Base-by-base conservation (phyloP, 2,113 vertebrate species). In the Jacana jacana region DNA sequence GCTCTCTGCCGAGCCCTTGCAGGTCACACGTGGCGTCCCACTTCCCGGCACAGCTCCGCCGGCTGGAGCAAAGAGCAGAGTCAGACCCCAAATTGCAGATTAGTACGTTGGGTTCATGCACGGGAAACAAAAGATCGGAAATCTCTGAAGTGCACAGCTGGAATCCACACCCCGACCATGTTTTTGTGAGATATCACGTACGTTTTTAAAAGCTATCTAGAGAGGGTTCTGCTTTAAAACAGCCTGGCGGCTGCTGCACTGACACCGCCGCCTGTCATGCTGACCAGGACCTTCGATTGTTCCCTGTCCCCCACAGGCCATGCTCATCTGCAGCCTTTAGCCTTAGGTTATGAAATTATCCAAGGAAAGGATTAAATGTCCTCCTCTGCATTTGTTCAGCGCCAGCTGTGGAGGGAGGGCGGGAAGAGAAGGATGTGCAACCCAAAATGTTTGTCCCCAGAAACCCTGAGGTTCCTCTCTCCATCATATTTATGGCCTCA, bases 61-160 rank as follows among this genome's bases (percentile, higher is more conserved):
- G 78, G 89, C 94, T 89, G 91, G 81, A 93, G 96, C 93, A 80
- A 91, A 90, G 90, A 95, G 90, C 95, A 49, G 88, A 93, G 88
- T 94, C 95, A 93, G 96, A 93, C 89, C 93, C 95, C 82, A 93
- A 93, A 88, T 63, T 89, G 88, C 94, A 94, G 94, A 94, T 94
- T 82, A 91, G 88, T 94, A 93, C 0, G 68, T 77, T 80, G 89
- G 94, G 94, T 95, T 96, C 91, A 91, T 78, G 88, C 64, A 96
- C 52, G 93, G 91, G 96, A 97, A 97, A 95, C 94, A 96, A 89
- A 96, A 93, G 94, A 94, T 94, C 8, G 91, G 95, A 96, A 96
- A 96, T 94, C 95, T 97, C 96, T 95, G 93, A 97, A 96, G 95
- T 91, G 87, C 91, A 95, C 93, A 96, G 96, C 96, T 97, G 93